Evolutionary conservation across 2,888 invertebrate species (phyloP).

Genomic region (Cantharis rufa): DNA sequence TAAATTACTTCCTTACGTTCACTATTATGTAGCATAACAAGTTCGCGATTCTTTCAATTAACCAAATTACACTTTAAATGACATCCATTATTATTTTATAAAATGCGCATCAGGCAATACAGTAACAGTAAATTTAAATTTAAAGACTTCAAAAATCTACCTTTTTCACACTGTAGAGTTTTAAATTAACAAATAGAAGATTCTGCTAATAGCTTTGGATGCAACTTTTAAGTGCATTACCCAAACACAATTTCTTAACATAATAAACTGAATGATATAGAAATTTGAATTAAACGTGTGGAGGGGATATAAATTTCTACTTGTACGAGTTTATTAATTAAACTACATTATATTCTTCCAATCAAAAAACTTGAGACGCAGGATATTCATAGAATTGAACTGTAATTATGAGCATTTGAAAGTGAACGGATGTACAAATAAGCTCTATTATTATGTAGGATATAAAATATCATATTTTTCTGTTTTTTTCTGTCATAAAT

Average conservation of each 20-base stretch:
- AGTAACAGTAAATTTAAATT: background rate
- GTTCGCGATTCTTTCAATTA: background rate
- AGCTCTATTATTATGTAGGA: background rate
- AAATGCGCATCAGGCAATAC: background rate
- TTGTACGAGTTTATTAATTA: background rate
- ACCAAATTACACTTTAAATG: background rate
- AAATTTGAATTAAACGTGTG: too few relatives aligned
- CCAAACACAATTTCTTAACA: background rate
- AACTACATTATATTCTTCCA: background rate
- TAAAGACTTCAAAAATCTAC: background rate
- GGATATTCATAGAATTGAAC: background rate
- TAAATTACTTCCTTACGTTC: background rate
- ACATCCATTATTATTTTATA: background rate
- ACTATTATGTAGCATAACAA: background rate
- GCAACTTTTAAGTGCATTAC: background rate
- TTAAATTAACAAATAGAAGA: background rate
- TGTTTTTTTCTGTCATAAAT: too few relatives aligned
- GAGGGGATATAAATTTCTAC: background rate
- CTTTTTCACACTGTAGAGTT: background rate
- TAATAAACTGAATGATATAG: too few relatives aligned
- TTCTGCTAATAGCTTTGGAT: background rate
- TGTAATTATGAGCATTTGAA: background rate
- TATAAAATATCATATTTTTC: too few relatives aligned
- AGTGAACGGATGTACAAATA: background rate
- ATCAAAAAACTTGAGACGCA: background rate